A percentile compares a stretch with the other conserved stretches of the same genome.
phyloP scores from a whole-genome alignment of 2,888 invertebrate genomes.

The Erebia palarica region DNA sequence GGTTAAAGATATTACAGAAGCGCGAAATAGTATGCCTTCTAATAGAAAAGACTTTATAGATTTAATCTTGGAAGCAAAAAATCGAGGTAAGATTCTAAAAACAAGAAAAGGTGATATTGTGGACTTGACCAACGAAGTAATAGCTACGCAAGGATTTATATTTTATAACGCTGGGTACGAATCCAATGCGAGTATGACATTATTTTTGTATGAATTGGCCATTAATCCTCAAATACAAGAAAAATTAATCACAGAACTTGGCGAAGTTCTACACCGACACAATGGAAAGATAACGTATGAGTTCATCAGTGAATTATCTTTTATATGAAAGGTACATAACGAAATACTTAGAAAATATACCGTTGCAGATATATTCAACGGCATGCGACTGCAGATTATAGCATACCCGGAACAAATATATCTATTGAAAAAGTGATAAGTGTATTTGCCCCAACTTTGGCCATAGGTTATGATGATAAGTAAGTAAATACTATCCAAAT shows the following conservation, averaged over 20 bases:
- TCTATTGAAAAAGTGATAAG: constrained; percentile 5
- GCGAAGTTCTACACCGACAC: constrained; percentile 50
- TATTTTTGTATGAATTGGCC: constrained; percentile 60
- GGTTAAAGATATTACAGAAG: background rate
- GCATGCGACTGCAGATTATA: background rate
- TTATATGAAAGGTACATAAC: constrained; percentile 62
- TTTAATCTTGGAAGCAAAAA: constrained; percentile 53
- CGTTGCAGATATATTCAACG: background rate
- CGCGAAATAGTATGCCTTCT: constrained; percentile 50
- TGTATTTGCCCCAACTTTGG: background rate
- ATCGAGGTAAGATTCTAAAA: constrained; percentile 46
- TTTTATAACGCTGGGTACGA: constrained; percentile 71
- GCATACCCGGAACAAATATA: constrained; percentile 1
- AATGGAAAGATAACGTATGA: constrained; percentile 62
- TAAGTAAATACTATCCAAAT: constrained; percentile 66
- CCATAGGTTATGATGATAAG: constrained; percentile 50
- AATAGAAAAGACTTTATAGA: constrained; percentile 60
- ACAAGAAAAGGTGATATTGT: background rate
- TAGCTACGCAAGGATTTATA: constrained; percentile 6
- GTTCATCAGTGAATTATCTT: constrained; percentile 57
- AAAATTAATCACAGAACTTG: constrained; percentile 55
- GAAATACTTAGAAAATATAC: constrained; percentile 32
- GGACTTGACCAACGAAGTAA: background rate
- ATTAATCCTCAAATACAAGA: constrained; percentile 61
- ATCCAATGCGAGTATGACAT: constrained; percentile 65